These are phyloP conservation scores for Nicator chloris DNA, from an alignment of 2,113 vertebrate species.

Conservation along the genomic window DNA sequence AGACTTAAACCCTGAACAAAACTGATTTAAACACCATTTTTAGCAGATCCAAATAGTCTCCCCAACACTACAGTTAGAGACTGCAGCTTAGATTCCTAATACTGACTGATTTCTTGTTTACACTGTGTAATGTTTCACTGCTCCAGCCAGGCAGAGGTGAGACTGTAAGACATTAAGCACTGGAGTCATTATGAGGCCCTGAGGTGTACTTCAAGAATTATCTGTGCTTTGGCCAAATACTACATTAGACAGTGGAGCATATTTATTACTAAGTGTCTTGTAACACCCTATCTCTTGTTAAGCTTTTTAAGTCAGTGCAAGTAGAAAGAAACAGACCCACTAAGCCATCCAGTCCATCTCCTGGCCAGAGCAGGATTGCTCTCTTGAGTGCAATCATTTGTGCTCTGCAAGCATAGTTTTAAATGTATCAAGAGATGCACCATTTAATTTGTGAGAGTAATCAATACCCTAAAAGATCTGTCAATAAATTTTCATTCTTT, in stretches of 20 bases:
- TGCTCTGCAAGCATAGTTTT: not conserved
- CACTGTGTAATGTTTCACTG: not conserved
- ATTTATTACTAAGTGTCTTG: not conserved
- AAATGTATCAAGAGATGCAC: not conserved
- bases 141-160: not conserved
- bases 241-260: not conserved
- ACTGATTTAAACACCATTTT: not conserved
- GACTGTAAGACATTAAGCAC: not conserved
- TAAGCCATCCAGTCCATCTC: not conserved
- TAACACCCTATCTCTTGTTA: not conserved
- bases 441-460: not conserved
- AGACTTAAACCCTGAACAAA: not conserved
- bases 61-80: not conserved
- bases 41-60: not conserved
- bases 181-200: not conserved
- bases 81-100: not conserved
- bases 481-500: constrained; percentile 25
- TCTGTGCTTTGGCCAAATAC: constrained; percentile 25
- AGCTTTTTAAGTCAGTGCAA: not conserved
- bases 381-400: not conserved
- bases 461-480: not conserved
- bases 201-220: not conserved
- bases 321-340: not conserved
- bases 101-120: not conserved
- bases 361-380: not conserved